Conservation (phyloP, 2,113 vertebrate genomes). For the Tricholaema leucomelas region DNA sequence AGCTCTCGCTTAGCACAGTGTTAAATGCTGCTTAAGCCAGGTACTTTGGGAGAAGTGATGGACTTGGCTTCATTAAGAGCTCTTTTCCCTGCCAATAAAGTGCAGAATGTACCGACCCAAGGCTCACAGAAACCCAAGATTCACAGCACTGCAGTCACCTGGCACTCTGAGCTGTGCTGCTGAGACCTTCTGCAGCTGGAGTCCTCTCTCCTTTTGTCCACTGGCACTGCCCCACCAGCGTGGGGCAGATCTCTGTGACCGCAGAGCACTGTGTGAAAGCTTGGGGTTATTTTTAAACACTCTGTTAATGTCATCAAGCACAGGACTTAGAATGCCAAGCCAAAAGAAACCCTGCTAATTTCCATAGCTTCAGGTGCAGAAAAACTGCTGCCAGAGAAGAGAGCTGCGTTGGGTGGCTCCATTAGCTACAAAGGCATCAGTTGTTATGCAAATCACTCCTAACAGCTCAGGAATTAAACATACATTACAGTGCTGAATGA, state of each 20-base stretch:
- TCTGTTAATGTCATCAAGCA: background rate
- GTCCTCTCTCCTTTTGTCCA: background rate
- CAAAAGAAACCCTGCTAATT: background rate
- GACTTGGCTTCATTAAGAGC: background rate
- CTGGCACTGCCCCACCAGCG: background rate
- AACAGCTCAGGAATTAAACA: background rate
- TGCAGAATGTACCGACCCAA: background rate
- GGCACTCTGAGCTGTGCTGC: background rate
- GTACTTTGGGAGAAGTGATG: background rate
- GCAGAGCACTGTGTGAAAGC: background rate
- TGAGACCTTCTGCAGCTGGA: background rate
- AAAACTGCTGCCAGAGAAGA: background rate
- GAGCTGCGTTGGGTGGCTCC: background rate
- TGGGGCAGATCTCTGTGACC: background rate
- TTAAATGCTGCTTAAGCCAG: background rate
- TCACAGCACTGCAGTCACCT: background rate
- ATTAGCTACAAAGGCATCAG: background rate
- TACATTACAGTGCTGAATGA: background rate
- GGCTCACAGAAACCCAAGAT: background rate
- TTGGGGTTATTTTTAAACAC: background rate
- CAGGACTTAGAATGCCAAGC: background rate
- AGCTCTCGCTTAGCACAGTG: background rate
- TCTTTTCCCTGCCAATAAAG: background rate
- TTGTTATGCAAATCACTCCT: constrained; percentile 15
- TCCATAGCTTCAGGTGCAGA: background rate